Base-by-base conservation (phyloP, 1,140 invertebrate genomes). In the Zelostemma sp. region DNA sequence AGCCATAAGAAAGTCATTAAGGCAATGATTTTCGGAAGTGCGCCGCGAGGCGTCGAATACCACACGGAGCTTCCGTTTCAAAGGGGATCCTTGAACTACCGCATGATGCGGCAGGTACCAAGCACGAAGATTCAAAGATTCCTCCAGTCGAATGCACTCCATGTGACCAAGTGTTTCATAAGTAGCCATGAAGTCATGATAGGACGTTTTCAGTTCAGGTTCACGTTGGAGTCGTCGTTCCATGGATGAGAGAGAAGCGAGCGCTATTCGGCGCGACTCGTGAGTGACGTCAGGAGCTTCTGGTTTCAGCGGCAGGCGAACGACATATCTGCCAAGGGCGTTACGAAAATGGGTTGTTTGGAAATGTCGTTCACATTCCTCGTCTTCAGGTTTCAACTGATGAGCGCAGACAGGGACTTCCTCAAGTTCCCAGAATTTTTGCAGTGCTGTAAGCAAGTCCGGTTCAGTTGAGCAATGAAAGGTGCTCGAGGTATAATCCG, bases 221-320 rank as follows among this genome's bases (percentile, higher is more conserved):
- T 59, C 46, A 0, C 38, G 28, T 0, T 8, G 0, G 19, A 50
- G 41, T 67, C 17, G n/a, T 71, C 14, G 9, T 79, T 41, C 78
- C 80, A 82, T 6, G 11, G 33, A 35, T 35, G n/a, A 6, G 3
- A 35, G 2, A 2, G 33, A 2, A 1, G 6, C 33, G 6, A n/a
- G 1, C 3, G 33, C 5, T 1, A 35, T 35, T n/a, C 25, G 3
- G 25, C 25, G 25, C 25, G 25, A 4, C 25, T 3, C 25, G n/a
- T n/a, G n/a, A n/a, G n/a, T n/a, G n/a, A n/a, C n/a, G n/a, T n/a
- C n/a, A n/a, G n/a, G n/a, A n/a, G n/a, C 8, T 25, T 8, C 21
- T 25, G 8, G 21, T 35, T 17, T 28, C 1, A 46, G 6, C 4
- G 53, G 53, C 1, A 55, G n/a, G 4, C 40, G 21, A 8, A 55